Evolutionary conservation across 2,888 invertebrate species (phyloP), one percentile per base, ranked within the genome.

Genomic region (Sussaba pulchella): DNA sequence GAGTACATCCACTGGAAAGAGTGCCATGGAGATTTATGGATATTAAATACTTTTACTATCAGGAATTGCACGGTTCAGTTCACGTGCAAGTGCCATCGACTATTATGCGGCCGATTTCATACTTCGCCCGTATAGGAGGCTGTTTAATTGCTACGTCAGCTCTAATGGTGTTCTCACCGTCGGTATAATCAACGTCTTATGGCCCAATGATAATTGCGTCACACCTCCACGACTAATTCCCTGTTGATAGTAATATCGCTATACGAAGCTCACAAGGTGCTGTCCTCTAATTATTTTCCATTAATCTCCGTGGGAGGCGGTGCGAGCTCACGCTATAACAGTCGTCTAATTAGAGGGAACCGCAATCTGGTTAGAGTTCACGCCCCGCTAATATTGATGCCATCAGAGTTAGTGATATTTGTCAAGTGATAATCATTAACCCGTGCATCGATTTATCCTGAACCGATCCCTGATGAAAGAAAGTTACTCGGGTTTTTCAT

Each of bases 271-370:
- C 10, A 52, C 31, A 8, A 26, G 52, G 61, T 52, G 41, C 50
- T n/a, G n/a, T 14, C 52, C 59, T n/a, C 57, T 52, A 67, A 72
- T 78, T 66, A 73, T 73, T 72, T 73, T 67, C 77, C 72, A 26
- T 72, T 78, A 78, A 72, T 52, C 21, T 21, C 9, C 1, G 41
- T n/a, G 19, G 10, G 50, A 2, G 41, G 52, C 26, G 21, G 50
- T 12, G 59, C 26, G 21, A 17, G 63, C 57, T 50, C 64, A 64
- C 66, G 66, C 50, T 12, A 73, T 78, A 78, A 72, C 50, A 61
- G 59, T 50, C 50, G 67, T 72, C 72, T 72, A 63, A 72, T 76
- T 80, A 67, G 61, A 67, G 61, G 41, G 73, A 57, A 59, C 67
- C 73, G 39, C 78, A 73, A 78, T 72, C 41, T 19, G 66, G 73